Conservation (phyloP, 2,797 vertebrate genomes). For the Menidia menidia region DNA sequence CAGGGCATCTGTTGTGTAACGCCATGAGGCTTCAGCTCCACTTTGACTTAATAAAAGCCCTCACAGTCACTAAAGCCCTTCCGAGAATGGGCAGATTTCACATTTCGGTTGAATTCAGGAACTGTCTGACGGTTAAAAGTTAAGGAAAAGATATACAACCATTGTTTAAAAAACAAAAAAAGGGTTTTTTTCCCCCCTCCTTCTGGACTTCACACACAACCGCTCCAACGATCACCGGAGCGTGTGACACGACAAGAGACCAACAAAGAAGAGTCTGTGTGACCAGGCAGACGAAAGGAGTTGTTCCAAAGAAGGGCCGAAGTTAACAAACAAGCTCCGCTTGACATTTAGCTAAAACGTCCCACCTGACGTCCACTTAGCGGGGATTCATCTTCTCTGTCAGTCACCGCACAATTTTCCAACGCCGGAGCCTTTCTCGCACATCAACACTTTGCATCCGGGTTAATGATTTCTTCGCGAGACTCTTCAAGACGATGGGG, state of each 20-base stretch:
- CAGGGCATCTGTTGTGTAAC: background rate
- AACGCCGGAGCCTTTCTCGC: slow-evolving; percentile 43
- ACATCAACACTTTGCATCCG: slow-evolving; percentile 61
- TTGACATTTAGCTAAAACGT: slow-evolving; percentile 50
- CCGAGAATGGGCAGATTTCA: too few species aligned
- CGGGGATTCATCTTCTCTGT: slow-evolving; percentile 37
- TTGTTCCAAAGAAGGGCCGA: slow-evolving; percentile 7
- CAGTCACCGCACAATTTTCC: slow-evolving; percentile 23
- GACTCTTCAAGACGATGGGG: slow-evolving; percentile 63
- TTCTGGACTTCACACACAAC: background rate
- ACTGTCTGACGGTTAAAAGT: background rate
- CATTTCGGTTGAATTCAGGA: background rate
- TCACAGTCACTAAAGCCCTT: background rate
- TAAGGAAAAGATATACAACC: background rate
- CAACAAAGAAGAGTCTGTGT: slow-evolving; percentile 2
- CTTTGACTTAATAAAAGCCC: background rate
- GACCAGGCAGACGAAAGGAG: background rate
- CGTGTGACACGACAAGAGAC: slow-evolving; percentile 7
- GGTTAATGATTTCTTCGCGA: slow-evolving; percentile 69
- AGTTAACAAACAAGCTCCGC: slow-evolving; percentile 32
- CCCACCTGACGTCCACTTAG: slow-evolving; percentile 23
- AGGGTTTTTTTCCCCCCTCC: background rate
- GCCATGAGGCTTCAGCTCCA: background rate
- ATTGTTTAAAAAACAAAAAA: background rate
- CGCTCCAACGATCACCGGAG: background rate